A percentile compares a stretch with the other conserved stretches of the same genome.
These are phyloP conservation scores for Pogonocichla stellata DNA, from an alignment of 2,113 vertebrate genomes.

Conservation along the genomic window DNA sequence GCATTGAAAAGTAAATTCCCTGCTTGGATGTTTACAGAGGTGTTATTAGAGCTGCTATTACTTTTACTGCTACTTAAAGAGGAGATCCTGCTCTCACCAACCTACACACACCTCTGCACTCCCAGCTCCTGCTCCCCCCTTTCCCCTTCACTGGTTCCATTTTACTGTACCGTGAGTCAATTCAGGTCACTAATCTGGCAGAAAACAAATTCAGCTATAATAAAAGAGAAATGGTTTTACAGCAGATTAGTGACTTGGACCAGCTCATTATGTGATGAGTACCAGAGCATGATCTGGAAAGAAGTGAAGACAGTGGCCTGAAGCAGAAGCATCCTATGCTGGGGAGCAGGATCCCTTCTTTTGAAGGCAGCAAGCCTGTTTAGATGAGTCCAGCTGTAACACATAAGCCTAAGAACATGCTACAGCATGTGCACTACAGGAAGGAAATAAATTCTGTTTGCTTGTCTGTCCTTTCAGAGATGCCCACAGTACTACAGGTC, in stretches of 20 bases:
- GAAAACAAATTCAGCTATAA: neutral
- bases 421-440: neutral
- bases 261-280: neutral
- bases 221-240: neutral
- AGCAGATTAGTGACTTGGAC: neutral
- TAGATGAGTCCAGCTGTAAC: neutral
- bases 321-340: rapidly evolving
- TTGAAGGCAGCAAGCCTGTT: neutral
- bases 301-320: neutral
- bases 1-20: neutral
- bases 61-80: neutral
- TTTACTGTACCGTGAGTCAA: neutral
- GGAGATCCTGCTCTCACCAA: neutral
- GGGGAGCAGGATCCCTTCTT: neutral
- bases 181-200: neutral
- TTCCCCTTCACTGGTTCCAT: neutral
- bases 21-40: neutral
- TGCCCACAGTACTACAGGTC: no score
- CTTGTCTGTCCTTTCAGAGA: neutral
- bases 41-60: neutral
- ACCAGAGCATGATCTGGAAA: neutral
- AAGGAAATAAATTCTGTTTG: neutral
- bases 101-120: neutral
- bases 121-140: neutral
- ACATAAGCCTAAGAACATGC: rapidly evolving